Conservation (phyloP, 2,113 vertebrate species). For the Micromys minutus region DNA sequence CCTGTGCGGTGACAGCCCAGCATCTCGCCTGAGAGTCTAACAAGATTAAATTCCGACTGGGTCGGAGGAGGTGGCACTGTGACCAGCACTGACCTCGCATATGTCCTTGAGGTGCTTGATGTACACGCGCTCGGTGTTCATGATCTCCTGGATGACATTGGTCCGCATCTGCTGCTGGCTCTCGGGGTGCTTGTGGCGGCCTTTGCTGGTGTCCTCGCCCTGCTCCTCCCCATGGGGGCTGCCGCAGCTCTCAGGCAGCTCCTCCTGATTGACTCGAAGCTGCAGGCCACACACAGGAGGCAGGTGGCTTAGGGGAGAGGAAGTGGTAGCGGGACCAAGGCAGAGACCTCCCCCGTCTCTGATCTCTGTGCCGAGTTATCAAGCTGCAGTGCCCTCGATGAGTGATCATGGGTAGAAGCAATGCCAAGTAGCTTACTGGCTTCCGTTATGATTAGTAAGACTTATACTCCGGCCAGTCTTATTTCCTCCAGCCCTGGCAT, state of each 20-base stretch:
- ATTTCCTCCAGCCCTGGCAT: background rate
- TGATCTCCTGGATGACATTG: slow-evolving; percentile 98
- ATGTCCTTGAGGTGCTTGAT: slow-evolving; percentile 99
- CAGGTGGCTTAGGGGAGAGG: slow-evolving; percentile 11
- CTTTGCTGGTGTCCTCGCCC: slow-evolving; percentile 82
- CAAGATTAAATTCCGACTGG: too few relatives aligned
- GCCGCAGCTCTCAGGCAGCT: slow-evolving; percentile 87
- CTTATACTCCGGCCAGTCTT: background rate
- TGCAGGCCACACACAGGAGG: slow-evolving; percentile 78
- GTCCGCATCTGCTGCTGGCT: slow-evolving; percentile 97
- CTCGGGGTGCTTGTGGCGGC: slow-evolving; percentile 87
- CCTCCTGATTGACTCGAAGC: slow-evolving; percentile 98
- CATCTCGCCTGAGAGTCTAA: background rate
- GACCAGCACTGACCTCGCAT: slow-evolving; percentile 89
- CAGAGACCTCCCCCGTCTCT: too few relatives aligned
- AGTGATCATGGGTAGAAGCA: background rate
- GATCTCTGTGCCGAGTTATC: accelerated
- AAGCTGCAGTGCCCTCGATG: accelerated
- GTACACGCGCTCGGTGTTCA: slow-evolving; percentile 97
- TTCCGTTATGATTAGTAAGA: background rate
- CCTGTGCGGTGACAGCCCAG: background rate
- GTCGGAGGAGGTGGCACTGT: background rate
- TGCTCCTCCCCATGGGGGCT: slow-evolving; percentile 87
- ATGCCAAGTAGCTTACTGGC: background rate
- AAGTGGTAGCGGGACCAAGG: background rate